Evolutionary conservation across 1,140 invertebrate species (phyloP), one percentile per base, ranked within the genome.

Genomic region (Catajapyx aquilonaris): DNA sequence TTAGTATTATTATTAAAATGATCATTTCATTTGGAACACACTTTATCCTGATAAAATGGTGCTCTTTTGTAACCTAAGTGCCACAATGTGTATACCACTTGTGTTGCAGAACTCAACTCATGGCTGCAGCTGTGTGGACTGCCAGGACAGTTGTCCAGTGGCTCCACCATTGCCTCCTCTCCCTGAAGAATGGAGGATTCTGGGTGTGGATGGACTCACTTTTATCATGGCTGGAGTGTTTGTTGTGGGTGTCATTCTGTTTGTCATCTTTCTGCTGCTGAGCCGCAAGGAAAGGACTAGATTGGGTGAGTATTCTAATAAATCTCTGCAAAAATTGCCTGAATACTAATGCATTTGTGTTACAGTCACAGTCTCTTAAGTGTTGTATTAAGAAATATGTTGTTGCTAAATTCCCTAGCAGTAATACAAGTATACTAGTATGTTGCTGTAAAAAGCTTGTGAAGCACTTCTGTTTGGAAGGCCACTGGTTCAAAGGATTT

Each of bases 91-190:
- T n/a, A 38, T 34, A 18, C 34, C 0, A 22, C 10, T 34, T 20
- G 9, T 17, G 20, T 33, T 54, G 20, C 43, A 73, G 65, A 55
- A 66, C 48, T 57, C 63, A 15, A 60, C 66, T 16, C 64, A 69
- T 13, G 66, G 79, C 0, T 95, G 88, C 55, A 81, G 77, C 44
- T 94, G 87, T 51, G 66, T 84, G 22, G 90, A 96, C 60, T 96
- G 90, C 53, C 64, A 71, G 46, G 57, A 52, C 25, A 75, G 75
- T 42, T 94, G 87, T 55, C 76, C 80, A 0, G 65, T 65, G 20
- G 71, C 79, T 15, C 62, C 71, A 7, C 73, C 77, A 2, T 52
- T 62, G 9, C 73, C 77, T 1, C 62, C 70, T 11, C 44, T 62
- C 16, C 61, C 68, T n/a, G 46, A 55, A 19, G 70, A 72, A n/a